Evolutionary conservation across 2,113 vertebrate species (phyloP), one percentile per base, ranked within the genome.

Genomic region (Sylvietta virens): DNA sequence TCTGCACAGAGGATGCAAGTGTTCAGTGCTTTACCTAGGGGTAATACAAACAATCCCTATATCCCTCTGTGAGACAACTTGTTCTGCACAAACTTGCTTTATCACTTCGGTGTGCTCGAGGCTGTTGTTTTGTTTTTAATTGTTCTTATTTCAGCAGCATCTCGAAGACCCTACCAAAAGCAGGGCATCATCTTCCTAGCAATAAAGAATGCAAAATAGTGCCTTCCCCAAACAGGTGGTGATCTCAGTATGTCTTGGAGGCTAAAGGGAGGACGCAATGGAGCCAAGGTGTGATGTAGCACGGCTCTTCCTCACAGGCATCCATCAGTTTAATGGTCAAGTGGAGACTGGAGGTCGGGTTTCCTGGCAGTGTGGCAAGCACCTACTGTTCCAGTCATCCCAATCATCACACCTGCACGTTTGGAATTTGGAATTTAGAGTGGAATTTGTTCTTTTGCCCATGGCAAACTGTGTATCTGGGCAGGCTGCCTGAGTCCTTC

Each of bases 81-180:
- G 26, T 37, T 76, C 51, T 58, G 44, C 90, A 86, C 22, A 88
- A 94, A 86, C 50, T 62, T 72, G 84, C 24, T 91, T 56, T 66
- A 80, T 94, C 2, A 0, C 56, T 90, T 84, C 3, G 8, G 6
- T 42, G 40, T 37, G 58, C 78, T 65, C 0, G 0, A 87, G 87
- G 84, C 87, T 77, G 30, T 70, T 83, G 51, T 30, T 83, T 42
- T 35, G n/a, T 1, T 95, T 90, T 78, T 58, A 84, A 78, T 92
- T 81, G 67, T 37, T 91, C 80, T 67, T 76, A 53, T 62, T 94
- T 70, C 57, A 94, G 81, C 16, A 92, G 54, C 19, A 64, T 58
- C 72, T 91, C 90, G 61, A 89, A 91, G 44, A 83, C 61, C n/a
- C 53, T 56, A 39, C 53, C 48, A 35, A 58, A 80, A 86, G 37